Conservation (phyloP, 2,797 vertebrate genomes). For the Morelia viridis region DNA sequence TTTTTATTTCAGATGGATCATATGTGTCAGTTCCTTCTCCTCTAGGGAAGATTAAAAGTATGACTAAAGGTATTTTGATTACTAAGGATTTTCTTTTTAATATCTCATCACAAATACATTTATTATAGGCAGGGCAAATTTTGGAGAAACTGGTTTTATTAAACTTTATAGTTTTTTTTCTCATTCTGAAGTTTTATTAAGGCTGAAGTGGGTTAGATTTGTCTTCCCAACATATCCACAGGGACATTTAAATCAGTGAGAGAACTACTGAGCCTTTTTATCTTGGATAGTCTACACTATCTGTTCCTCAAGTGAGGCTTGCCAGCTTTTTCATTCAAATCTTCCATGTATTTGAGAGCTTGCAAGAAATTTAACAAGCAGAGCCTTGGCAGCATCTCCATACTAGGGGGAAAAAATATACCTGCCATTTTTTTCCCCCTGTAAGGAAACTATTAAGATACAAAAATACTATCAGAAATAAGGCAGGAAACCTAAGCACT, state of each 20-base stretch:
- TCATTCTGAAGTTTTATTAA: background rate
- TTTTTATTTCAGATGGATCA: conserved; percentile 86
- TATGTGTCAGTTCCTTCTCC: conserved; percentile 95
- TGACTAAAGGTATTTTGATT: conserved; percentile 90
- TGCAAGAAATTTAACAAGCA: background rate
- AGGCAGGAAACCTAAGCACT: background rate
- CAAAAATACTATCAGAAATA: background rate
- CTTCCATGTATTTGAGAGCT: background rate
- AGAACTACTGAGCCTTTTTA: background rate
- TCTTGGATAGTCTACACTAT: background rate
- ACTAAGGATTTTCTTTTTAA: background rate
- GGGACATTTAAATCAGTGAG: background rate
- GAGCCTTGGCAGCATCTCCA: background rate
- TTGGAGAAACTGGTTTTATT: background rate
- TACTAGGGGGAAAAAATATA: background rate
- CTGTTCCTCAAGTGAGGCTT: background rate
- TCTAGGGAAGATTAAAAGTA: conserved; percentile 96
- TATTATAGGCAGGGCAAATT: background rate
- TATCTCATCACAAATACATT: conserved; percentile 23
- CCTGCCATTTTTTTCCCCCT: background rate
- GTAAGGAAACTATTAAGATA: background rate
- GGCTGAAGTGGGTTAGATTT: background rate
- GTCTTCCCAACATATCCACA: background rate
- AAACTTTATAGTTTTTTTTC: background rate
- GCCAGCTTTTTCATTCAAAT: background rate